Base-by-base conservation (phyloP, 35 echinoderm and acorn worm genomes). In the Patiria miniata region DNA sequence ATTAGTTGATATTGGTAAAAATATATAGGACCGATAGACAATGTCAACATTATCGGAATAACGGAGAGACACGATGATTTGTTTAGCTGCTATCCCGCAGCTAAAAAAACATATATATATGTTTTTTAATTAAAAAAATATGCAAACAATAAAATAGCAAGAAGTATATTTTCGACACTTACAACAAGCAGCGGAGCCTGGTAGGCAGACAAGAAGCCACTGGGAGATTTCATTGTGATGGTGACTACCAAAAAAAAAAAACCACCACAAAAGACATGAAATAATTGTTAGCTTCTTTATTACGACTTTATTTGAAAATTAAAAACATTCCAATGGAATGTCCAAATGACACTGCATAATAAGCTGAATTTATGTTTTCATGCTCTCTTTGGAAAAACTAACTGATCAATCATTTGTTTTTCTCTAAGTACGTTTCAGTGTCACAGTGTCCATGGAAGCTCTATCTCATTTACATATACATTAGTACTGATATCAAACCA, bases 131-230 rank as follows among this genome's bases (percentile, higher is more conserved):
- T 14, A n/a, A n/a, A n/a, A 40, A 34, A 23, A 22, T 19, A n/a
- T 82, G 36, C 8, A 18, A 32, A 69, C 5, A 30, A 19, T 39
- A 6, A 60, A 8, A 60, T n/a, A n/a, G n/a, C n/a, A 60, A 60
- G 17, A 44, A 15, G 37, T 21, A 51, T 21, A 29, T 37, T 51
- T 16, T 44, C 30, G 18, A 81, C 68, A 91, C 85, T 83, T 91
- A 95, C 93, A 37, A 77, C 59, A 2, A 95, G 85, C 37, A 95
- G 85, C 32, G 93, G 93, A 77, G 58, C 84, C 37, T 95, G 88
- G 36, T 33, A 58, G 7, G 93, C 93, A 61, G 93, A 95, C 51
- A 95, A 34, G 60, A 91, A 95, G 29, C 93, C 93, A 78, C 80
- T 50, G 5, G n/a, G 22, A 38, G 89, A 91, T 88, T 83, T 88